Evolutionary conservation across 2,888 invertebrate genomes (phyloP).

Genomic region (Tetropium fuscum): DNA sequence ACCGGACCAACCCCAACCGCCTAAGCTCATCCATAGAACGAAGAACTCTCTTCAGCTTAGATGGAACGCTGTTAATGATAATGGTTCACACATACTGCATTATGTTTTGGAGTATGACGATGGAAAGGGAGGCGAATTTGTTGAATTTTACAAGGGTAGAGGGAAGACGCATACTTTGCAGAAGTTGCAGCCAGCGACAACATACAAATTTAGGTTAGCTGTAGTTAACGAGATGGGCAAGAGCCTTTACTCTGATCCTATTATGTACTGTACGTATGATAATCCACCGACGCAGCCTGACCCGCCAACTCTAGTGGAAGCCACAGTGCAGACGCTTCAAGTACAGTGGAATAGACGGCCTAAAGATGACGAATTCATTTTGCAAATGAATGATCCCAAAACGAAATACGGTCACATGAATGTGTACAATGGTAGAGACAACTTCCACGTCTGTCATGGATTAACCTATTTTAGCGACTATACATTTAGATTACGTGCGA

Average conservation of each 20-base stretch:
- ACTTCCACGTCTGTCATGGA: conserved; percentile 74
- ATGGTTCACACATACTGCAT: conserved; percentile 82
- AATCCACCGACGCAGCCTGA: conserved; percentile 83
- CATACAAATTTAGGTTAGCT: conserved; percentile 85
- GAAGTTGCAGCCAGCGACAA: conserved; percentile 82
- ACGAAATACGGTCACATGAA: conserved; percentile 66
- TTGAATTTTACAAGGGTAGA: conserved; percentile 79
- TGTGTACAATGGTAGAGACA: conserved; percentile 83
- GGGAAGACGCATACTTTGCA: conserved; percentile 81
- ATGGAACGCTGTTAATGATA: conserved; percentile 81
- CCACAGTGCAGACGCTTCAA: conserved; percentile 73
- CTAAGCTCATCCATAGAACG: conserved; percentile 78
- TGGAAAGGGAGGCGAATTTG: conserved; percentile 76
- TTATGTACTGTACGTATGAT: conserved; percentile 80
- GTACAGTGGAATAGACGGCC: conserved; percentile 82
- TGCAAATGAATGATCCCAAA: conserved; percentile 79
- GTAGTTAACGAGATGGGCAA: conserved; percentile 86
- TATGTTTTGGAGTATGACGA: conserved; percentile 85
- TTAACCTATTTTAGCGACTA: conserved; percentile 83
- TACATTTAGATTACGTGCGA: conserved; percentile 83
- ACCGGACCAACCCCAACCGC: conserved; percentile 80
- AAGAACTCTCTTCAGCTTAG: conserved; percentile 79
- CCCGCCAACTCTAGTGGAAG: conserved; percentile 78
- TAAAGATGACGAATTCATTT: conserved; percentile 82
- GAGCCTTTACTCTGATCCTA: conserved; percentile 78